Percentiles rank a stretch among this genome's conserved stretches.
These are phyloP conservation scores for Cuculus canorus DNA, from an alignment of 2,797 vertebrate genomes.

Conservation along the genomic window DNA sequence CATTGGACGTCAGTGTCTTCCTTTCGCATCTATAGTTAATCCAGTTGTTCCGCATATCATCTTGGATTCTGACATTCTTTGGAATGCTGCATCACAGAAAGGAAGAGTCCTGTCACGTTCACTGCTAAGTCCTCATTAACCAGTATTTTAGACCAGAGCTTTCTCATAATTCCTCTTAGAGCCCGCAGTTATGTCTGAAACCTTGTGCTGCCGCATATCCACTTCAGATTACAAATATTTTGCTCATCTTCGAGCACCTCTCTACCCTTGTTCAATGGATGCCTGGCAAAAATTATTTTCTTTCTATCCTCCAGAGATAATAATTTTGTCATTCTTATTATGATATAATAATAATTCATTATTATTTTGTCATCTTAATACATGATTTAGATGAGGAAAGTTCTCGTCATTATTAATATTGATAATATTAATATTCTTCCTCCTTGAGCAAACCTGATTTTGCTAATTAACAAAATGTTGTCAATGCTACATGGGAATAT, in stretches of 20 bases:
- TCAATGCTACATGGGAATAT: background rate
- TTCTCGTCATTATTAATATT: background rate
- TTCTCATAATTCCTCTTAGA: background rate
- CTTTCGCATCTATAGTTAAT: background rate
- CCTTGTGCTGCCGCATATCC: background rate
- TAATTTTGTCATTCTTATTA: background rate
- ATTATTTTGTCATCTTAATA: too few relatives aligned
- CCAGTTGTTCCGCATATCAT: background rate
- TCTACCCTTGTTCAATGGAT: background rate
- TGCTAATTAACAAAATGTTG: background rate
- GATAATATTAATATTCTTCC: too few relatives aligned
- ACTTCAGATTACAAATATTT: background rate
- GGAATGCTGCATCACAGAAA: background rate
- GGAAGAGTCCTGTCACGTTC: background rate
- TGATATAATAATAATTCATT: too few relatives aligned
- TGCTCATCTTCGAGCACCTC: background rate
- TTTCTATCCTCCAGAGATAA: background rate
- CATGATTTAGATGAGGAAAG: background rate
- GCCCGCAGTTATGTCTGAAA: background rate
- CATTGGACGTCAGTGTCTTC: background rate
- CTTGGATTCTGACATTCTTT: background rate
- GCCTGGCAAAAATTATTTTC: background rate
- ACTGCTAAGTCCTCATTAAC: background rate
- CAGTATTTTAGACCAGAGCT: background rate
- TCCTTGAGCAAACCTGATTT: background rate